Conservation (phyloP, 2,113 vertebrate genomes). For the Hassar affinis region DNA sequence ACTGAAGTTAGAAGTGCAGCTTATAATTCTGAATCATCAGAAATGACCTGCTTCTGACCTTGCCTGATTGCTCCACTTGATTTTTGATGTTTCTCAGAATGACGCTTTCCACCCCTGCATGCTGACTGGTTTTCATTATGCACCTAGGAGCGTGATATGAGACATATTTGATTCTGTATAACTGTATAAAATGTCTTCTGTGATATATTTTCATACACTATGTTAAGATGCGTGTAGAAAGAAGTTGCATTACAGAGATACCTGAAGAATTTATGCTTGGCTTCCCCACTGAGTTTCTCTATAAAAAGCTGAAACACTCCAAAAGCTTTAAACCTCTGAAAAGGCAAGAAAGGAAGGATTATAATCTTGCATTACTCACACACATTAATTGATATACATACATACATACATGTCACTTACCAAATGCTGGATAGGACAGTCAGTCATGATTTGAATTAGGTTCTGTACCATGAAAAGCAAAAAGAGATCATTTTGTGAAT, state of each 20-base stretch:
- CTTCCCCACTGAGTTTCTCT: constrained; percentile 83
- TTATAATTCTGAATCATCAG: not conserved
- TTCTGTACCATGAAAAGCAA: constrained; percentile 68
- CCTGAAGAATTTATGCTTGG: constrained; percentile 91
- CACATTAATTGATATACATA: not conserved
- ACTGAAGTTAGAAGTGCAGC: not conserved
- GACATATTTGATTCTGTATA: not conserved
- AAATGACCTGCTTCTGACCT: constrained; percentile 70
- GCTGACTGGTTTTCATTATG: constrained; percentile 87
- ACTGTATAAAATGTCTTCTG: not conserved
- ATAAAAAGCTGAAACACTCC: constrained; percentile 85
- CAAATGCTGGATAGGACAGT: constrained; percentile 85
- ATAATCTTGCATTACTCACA: constrained; percentile 4
- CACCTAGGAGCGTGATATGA: constrained; percentile 74
- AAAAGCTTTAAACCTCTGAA: constrained; percentile 83
- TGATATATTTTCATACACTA: not conserved
- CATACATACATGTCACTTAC: constrained; percentile 68
- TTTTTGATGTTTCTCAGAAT: constrained; percentile 91
- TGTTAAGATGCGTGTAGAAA: not conserved
- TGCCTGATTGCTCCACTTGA: constrained; percentile 80
- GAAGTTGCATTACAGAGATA: constrained; percentile 56
- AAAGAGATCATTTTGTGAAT: not conserved
- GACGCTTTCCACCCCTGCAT: constrained; percentile 85
- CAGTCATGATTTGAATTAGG: constrained; percentile 81
- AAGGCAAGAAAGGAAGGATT: constrained; percentile 44